These are phyloP conservation scores for Recurvirostra avosetta DNA, from an alignment of 2,113 vertebrate genomes.

Conservation along the genomic window DNA sequence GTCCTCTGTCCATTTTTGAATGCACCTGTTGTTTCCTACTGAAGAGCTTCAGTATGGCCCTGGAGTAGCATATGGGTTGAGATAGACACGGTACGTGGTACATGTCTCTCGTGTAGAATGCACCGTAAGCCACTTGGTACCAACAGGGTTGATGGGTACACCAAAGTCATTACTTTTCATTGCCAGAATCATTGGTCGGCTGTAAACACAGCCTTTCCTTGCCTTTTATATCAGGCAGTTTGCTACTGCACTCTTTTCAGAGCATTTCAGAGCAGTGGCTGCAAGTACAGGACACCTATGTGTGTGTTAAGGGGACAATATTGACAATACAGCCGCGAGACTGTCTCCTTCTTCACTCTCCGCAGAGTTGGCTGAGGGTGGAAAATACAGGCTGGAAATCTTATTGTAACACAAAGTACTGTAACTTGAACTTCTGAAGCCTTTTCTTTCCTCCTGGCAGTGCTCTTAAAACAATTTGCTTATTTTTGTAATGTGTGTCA, in stretches of 20 bases:
- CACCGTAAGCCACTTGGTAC: neutral
- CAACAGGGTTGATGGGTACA: neutral
- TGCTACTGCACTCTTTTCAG: neutral
- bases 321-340: neutral
- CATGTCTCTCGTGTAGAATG: rapidly evolving
- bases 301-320: neutral
- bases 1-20: neutral
- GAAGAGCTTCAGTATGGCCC: neutral
- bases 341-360: neutral
- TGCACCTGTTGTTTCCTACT: neutral
- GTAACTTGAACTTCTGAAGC: neutral
- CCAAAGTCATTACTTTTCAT: neutral
- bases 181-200: neutral
- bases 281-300: neutral
- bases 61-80: neutral
- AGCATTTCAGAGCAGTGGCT: neutral
- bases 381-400: neutral
- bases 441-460: neutral
- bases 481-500: neutral
- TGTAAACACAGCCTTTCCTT: neutral
- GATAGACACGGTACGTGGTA: rapidly evolving
- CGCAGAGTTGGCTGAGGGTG: neutral
- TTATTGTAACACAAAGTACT: neutral
- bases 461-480: neutral
- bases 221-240: neutral